Base-by-base conservation (phyloP, 2,888 invertebrate genomes). In the Plagodis dolabraria region DNA sequence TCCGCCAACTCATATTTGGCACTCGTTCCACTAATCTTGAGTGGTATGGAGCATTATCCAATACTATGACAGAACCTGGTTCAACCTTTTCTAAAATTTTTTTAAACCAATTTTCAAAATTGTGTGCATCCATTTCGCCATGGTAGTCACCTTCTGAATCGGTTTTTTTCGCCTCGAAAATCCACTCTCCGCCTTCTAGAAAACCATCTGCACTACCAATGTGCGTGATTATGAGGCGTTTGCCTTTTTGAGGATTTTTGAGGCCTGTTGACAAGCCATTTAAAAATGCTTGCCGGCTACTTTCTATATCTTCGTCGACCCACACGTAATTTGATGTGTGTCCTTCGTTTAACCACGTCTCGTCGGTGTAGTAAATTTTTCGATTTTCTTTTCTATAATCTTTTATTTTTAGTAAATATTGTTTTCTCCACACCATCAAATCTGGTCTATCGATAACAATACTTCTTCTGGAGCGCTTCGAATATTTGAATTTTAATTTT, bases 251-350 rank as follows among this genome's bases (percentile, higher is more conserved):
- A 5, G 7, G 7, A 7, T 11, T 44, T 44, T 44, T 44, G 8
- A 49, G 50, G 34, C 33, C 34, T 47, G 5, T 34, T 42, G 22
- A 35, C 43, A 35, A n/a, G 46, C 51, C 47, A 47, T 44, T 40
- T 22, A 52, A 44, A 44, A 44, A 44, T 5, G 22, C 44, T 44
- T 44, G 44, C 44, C 44, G 44, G 12, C 11, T 44, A 8, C 44
- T 44, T 11, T 12, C 9, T 9, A 42, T 42, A 10, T 42, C 42
- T 9, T 42, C 42, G 42, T 42, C 42, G n/a, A 8, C 10, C 42
- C 42, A 42, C 10, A 42, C 42, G 8, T 42, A 42, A 10, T 42
- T 42, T 10, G n/a, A 42, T n/a, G 42, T 42, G n/a, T 42, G n/a
- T 42, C 42, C 42, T 7, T 42, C n/a, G 7, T 42, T 42, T 42